These are phyloP conservation scores for Emmelina monodactyla DNA, from an alignment of 2,888 invertebrate species.

Conservation along the genomic window DNA sequence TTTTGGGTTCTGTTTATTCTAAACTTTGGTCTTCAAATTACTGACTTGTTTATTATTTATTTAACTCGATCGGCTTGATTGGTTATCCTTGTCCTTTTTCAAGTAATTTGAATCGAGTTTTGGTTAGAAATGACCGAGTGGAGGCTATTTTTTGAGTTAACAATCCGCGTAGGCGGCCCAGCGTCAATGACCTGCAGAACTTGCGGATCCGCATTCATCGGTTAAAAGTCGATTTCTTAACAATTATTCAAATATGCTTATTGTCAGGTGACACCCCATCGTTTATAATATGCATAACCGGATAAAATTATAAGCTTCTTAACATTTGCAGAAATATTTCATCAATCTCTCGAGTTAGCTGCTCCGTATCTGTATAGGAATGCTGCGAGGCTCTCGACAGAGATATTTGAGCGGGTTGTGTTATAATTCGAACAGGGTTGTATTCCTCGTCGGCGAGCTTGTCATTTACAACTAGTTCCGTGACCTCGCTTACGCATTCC, in stretches of 20 bases:
- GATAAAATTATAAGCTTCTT: background rate
- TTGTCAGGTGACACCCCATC: constrained; percentile 17
- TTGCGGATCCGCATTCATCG: constrained; percentile 60
- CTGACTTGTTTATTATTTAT: constrained; percentile 13
- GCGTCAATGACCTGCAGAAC: constrained; percentile 64
- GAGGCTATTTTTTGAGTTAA: constrained; percentile 34
- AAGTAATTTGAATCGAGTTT: constrained; percentile 12
- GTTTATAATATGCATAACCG: constrained; percentile 18
- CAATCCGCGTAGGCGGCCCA: constrained; percentile 48
- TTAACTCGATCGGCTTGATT: background rate
- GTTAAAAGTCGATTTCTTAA: constrained; percentile 20
- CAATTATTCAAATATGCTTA: background rate
- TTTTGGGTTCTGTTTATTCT: constrained; percentile 41
- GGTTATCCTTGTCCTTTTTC: background rate
- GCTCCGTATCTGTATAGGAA: background rate
- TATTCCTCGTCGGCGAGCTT: constrained; percentile 53
- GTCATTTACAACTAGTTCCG: constrained; percentile 66
- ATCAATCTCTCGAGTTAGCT: background rate
- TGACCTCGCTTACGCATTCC: constrained; percentile 68
- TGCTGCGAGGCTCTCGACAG: constrained; percentile 4
- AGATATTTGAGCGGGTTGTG: constrained; percentile 2
- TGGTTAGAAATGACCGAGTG: constrained; percentile 18
- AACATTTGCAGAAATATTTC: background rate
- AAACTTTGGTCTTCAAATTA: constrained; percentile 32
- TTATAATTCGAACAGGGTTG: constrained; percentile 36